These are phyloP conservation scores for Callionymus lyra DNA, from an alignment of 2,113 vertebrate species.

Conservation along the genomic window DNA sequence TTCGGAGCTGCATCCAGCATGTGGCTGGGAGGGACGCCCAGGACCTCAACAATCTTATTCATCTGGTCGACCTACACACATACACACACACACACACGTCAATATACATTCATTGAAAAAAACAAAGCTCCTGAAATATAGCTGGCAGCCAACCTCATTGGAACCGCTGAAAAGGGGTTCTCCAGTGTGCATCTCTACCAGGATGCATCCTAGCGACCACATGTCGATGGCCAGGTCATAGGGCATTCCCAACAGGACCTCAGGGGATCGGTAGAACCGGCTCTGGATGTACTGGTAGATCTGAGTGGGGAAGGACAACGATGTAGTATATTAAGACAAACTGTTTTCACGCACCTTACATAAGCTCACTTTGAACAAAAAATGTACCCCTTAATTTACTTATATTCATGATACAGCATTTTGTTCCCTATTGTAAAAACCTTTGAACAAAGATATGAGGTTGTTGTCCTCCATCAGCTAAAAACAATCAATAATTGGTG, in stretches of 20 bases:
- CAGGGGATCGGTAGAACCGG: conserved; percentile 88
- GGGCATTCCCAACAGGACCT: conserved; percentile 86
- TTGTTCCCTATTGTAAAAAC: no score
- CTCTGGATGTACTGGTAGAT: conserved; percentile 97
- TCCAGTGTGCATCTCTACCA: conserved; percentile 93
- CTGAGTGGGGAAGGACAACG: conserved; percentile 41
- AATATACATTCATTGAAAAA: not conserved
- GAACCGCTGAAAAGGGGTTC: conserved; percentile 91
- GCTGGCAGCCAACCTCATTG: conserved; percentile 74
- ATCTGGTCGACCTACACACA: conserved; percentile 81
- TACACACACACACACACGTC: conserved; percentile 2
- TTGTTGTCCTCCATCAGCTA: no score
- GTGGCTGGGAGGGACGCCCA: conserved; percentile 85
- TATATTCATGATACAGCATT: not conserved
- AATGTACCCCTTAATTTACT: no score
- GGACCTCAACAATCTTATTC: conserved; percentile 91
- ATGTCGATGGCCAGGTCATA: conserved; percentile 93
- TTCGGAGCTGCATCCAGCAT: conserved; percentile 92
- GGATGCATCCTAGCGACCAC: conserved; percentile 91
- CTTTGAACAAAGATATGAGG: no score
- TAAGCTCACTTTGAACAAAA: no score
- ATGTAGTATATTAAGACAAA: not conserved
- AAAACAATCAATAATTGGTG: no score
- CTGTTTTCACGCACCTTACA: not conserved
- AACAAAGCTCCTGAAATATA: not conserved